phyloP scores from a whole-genome alignment of 2,888 invertebrate species.

The Nemurella pictetii region DNA sequence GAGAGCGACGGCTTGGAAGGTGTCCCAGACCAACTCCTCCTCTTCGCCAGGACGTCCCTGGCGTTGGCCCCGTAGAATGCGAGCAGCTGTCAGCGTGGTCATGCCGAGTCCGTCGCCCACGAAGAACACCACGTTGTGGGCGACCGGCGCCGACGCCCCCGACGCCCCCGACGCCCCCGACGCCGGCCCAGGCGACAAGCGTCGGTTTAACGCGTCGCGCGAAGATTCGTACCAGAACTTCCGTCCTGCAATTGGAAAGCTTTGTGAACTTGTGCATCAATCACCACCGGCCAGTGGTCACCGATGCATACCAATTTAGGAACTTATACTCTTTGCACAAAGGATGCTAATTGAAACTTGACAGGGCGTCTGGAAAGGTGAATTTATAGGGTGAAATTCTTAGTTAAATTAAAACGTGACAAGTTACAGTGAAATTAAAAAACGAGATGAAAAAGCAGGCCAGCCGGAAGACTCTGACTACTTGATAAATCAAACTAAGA shows the following conservation, averaged over 20 bases:
- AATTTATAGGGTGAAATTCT: too few species aligned
- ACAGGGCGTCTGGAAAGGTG: too few species aligned
- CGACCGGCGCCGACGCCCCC: slow-evolving; percentile 42
- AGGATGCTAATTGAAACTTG: too few species aligned
- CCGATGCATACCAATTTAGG: too few species aligned
- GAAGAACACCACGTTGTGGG: slow-evolving; percentile 69
- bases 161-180: not conserved
- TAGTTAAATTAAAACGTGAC: too few species aligned
- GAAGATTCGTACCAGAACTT: slow-evolving; percentile 64
- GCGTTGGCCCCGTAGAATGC: slow-evolving; percentile 67
- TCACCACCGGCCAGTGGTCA: too few species aligned
- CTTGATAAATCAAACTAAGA: too few species aligned
- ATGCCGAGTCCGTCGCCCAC: slow-evolving; percentile 78
- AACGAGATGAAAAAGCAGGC: too few species aligned
- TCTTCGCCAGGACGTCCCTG: slow-evolving; percentile 67
- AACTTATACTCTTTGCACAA: too few species aligned
- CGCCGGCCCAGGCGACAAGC: slow-evolving; percentile 50
- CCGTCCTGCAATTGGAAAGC: slow-evolving; percentile 53
- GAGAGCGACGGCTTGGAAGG: slow-evolving; percentile 68
- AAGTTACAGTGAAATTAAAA: too few species aligned
- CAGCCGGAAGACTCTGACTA: too few species aligned
- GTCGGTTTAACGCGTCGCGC: slow-evolving; percentile 58
- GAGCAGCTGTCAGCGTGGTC: slow-evolving; percentile 70
- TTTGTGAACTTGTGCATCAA: not conserved
- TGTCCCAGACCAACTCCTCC: slow-evolving; percentile 68